A percentile compares a stretch with the other conserved stretches of the same genome.
Evolutionary conservation across 2,888 invertebrate genomes (phyloP).

Genomic region (Odontocolon sp.): DNA sequence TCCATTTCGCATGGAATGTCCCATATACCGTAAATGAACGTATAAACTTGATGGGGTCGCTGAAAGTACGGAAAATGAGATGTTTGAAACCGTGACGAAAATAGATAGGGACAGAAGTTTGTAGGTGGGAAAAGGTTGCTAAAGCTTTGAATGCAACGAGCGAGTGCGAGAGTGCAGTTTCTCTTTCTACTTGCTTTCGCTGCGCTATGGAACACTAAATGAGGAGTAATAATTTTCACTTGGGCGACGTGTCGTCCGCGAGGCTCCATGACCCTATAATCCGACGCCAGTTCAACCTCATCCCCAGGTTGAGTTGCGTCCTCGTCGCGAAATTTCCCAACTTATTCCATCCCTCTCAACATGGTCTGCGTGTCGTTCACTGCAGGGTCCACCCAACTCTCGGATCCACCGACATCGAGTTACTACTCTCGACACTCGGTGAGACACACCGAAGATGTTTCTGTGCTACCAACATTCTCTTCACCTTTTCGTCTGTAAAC

Average conservation of each 20-base stretch:
- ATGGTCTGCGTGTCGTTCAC: slow-evolving; percentile 10
- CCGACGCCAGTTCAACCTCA: slow-evolving; percentile 52
- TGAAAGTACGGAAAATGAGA: slow-evolving; percentile 46
- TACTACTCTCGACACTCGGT: neutral
- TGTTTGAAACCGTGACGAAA: slow-evolving; percentile 6
- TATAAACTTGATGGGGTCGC: slow-evolving; percentile 44
- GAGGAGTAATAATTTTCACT: slow-evolving; percentile 77
- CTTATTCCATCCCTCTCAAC: neutral
- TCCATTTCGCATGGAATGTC: too few relatives aligned
- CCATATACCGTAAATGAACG: too few relatives aligned
- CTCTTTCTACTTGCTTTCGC: slow-evolving; percentile 21
- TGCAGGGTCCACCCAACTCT: neutral
- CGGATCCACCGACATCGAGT: neutral
- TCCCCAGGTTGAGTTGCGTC: too few relatives aligned
- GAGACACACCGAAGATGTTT: neutral
- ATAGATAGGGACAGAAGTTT: slow-evolving; percentile 30
- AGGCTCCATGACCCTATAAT: slow-evolving; percentile 69
- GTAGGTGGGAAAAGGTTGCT: neutral
- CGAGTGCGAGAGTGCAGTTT: slow-evolving; percentile 16
- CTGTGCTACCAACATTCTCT: too few relatives aligned
- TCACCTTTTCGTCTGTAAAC: too few relatives aligned
- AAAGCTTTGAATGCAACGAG: slow-evolving; percentile 51
- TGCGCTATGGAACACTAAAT: slow-evolving; percentile 68
- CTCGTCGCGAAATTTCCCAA: slow-evolving; percentile 18
- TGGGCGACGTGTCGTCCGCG: slow-evolving; percentile 69